Evolutionary conservation across 2,888 invertebrate species (phyloP), one percentile per base, ranked within the genome.

Genomic region (Eumerus sabulonum): DNA sequence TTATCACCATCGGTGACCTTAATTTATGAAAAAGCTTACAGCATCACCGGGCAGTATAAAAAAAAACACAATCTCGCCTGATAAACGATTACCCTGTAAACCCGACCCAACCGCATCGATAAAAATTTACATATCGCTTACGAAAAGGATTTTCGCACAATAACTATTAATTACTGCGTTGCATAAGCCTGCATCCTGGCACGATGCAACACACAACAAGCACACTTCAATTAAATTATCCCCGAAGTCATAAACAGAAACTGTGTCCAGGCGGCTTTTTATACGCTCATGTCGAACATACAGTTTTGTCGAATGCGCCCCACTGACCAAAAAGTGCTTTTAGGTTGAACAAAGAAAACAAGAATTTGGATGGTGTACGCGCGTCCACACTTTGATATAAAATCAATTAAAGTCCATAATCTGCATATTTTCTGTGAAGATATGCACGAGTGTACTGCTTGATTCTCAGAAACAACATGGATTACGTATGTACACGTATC

Each of bases 351-450:
- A 45, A n/a, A n/a, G n/a, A n/a, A n/a, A n/a, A n/a, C n/a, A n/a
- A n/a, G n/a, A n/a, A n/a, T n/a, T n/a, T n/a, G n/a, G n/a, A n/a
- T n/a, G n/a, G n/a, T n/a, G n/a, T n/a, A n/a, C n/a, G n/a, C n/a
- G n/a, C 38, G 9, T 19, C 9, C 42, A 35, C 48, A 5, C 42
- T 19, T 14, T 38, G 53, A 57, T 4, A 77, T 67, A 62, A 77
- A 77, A 72, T 77, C 72, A 77, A 77, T 77, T 77, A 77, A 77
- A 77, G 62, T 72, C 76, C 67, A 72, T 77, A 77, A 77, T 72
- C 76, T 77, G 72, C 76, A 76, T 76, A 76, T 77, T 77, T 72
- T 57, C 62, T 18, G 44, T 57, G 45, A 42, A 60, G 64, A 54
- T 76, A 70, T 50, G 27, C 27, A 2, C 3, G 7, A 27, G 7